phyloP scores from a whole-genome alignment of 2,888 invertebrate genomes.

The Leucophenga montana region DNA sequence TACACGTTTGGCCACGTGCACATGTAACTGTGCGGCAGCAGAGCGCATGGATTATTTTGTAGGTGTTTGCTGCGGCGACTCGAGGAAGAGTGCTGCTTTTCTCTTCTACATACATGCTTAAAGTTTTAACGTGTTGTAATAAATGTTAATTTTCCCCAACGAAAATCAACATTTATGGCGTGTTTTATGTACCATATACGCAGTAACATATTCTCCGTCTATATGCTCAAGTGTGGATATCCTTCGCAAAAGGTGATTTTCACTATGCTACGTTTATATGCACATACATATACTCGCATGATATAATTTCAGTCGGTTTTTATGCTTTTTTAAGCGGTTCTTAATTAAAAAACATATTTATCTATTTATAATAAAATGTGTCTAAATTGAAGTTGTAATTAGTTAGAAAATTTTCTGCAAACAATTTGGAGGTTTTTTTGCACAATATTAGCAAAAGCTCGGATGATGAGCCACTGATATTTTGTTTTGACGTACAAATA shows the following conservation, averaged over 20 bases:
- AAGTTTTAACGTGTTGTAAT: conserved; percentile 67
- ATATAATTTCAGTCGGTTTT: no score
- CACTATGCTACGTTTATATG: conserved; percentile 6
- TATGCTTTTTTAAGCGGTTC: no score
- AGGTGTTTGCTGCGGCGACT: conserved; percentile 4
- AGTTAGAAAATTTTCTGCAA: no score
- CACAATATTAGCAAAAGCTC: no score
- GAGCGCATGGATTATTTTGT: conserved; percentile 18
- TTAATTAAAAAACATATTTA: no score
- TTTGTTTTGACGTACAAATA: no score
- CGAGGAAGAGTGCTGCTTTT: no score
- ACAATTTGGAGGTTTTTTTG: no score
- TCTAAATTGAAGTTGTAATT: no score
- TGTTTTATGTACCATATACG: conserved; percentile 56
- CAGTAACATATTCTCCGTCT: conserved; percentile 60
- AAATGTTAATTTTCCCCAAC: conserved; percentile 67
- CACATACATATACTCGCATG: neutral
- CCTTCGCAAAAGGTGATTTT: conserved; percentile 15
- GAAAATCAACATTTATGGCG: conserved; percentile 69
- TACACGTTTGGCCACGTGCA: conserved; percentile 24
- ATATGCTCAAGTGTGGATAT: conserved; percentile 19
- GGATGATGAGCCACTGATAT: no score
- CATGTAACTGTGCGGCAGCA: conserved; percentile 33
- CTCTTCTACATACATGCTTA: conserved; percentile 51
- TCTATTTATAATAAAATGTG: no score